Evolutionary conservation across 2,888 invertebrate species (phyloP), one percentile per base, ranked within the genome.

Genomic region (Buathra laborator): DNA sequence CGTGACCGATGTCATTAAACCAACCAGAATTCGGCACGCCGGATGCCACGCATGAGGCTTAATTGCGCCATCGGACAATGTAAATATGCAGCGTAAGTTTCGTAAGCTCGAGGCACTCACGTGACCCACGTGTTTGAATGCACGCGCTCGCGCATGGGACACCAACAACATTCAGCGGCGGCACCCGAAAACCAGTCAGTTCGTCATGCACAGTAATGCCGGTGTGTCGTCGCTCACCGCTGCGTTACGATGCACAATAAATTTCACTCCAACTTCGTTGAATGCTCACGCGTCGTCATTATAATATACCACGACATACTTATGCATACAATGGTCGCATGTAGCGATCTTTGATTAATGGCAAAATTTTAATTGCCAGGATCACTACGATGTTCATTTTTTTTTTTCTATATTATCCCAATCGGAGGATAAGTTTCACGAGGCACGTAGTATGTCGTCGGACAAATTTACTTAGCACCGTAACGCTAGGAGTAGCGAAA

Each of bases 21-120:
- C 91, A 90, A 88, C 90, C 90, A 89, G 90, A 91, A 92, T 92
- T 92, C 91, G 90, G 91, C 90, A 90, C 90, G 92, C 90, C 90
- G 89, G 89, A 90, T 90, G 90, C 90, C 89, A 91, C 90, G 92
- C 91, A 92, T 92, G 91, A 91, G 90, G 92, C 92, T 92, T 92
- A 93, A 93, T 93, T 93, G 92, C 92, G 90, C 90, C 91, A 89
- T 90, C 90, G 89, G 90, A 91, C 92, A 92, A 92, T 93, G 92
- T 92, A 93, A 93, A 93, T 93, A 92, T 93, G 91, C 90, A 91
- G 91, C 90, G 92, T 92, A 92, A 91, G 92, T 92, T 91, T 90
- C 70, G 64, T 62, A 77, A n/a, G 51, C 48, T 68, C 48, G 46
- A 76, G 64, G 78, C 56, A 37, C 46, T 37, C 19, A 56, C 59